phyloP scores from a whole-genome alignment of 2,888 invertebrate species.

The Aphidoletes aphidimyza region DNA sequence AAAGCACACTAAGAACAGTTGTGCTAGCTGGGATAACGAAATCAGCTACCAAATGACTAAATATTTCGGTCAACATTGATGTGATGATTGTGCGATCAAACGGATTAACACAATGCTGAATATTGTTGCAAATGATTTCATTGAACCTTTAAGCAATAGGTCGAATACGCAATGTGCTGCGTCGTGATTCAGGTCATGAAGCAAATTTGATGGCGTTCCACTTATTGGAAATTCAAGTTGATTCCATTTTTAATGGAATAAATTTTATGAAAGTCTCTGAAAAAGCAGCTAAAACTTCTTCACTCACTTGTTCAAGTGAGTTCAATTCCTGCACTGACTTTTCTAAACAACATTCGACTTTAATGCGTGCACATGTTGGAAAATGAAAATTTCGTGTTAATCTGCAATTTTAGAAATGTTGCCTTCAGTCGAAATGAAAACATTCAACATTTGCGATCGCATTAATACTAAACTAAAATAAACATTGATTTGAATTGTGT shows the following conservation, averaged over 20 bases:
- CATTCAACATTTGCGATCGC: neutral
- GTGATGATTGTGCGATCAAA: neutral
- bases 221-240: neutral
- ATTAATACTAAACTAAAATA: neutral
- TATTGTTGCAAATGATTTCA: neutral
- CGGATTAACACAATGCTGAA: neutral
- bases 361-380: no score
- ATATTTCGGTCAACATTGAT: neutral
- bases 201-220: neutral
- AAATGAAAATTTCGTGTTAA: no score
- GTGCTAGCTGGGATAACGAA: neutral
- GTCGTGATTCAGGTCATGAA: neutral
- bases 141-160: neutral
- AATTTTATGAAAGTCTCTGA: neutral
- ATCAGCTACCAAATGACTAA: neutral
- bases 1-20: no score
- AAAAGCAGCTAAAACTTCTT: no score
- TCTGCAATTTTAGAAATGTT: no score
- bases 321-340: no score
- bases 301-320: no score
- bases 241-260: constrained; percentile 7
- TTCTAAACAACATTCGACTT: no score
- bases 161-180: neutral
- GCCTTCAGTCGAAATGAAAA: neutral
- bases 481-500: neutral